Conservation (phyloP, 2,113 vertebrate species). For the Furnarius figulus region DNA sequence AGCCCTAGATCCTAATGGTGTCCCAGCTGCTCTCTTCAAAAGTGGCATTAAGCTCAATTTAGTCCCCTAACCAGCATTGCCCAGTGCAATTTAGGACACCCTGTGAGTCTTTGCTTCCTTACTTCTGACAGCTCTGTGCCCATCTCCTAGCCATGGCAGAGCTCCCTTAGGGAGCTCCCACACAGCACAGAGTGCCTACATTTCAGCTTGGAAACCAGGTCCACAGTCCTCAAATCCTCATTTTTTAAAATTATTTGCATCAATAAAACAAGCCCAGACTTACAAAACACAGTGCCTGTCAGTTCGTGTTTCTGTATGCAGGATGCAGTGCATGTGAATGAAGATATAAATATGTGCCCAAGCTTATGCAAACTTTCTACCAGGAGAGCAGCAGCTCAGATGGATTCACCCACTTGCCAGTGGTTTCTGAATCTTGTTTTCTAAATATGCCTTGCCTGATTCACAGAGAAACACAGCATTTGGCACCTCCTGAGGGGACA, state of each 20-base stretch:
- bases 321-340: neutral
- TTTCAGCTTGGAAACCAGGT: neutral
- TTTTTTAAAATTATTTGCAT: neutral
- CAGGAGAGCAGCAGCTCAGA: slow-evolving; percentile 11
- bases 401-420: neutral
- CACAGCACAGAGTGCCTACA: neutral
- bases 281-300: neutral
- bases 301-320: neutral
- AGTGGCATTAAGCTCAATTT: neutral
- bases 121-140: neutral
- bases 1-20: neutral
- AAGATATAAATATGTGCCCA: neutral
- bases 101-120: neutral
- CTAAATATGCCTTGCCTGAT: neutral
- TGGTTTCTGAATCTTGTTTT: neutral
- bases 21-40: neutral
- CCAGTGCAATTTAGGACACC: neutral
- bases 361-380: neutral
- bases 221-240: neutral
- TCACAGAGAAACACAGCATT: fast-evolving
- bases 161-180: neutral
- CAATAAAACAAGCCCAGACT: neutral
- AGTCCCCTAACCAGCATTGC: neutral
- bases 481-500: neutral
- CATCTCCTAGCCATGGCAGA: neutral